These are phyloP conservation scores for Leptopilina syphax DNA, from an alignment of 2,888 invertebrate genomes.

Conservation along the genomic window DNA sequence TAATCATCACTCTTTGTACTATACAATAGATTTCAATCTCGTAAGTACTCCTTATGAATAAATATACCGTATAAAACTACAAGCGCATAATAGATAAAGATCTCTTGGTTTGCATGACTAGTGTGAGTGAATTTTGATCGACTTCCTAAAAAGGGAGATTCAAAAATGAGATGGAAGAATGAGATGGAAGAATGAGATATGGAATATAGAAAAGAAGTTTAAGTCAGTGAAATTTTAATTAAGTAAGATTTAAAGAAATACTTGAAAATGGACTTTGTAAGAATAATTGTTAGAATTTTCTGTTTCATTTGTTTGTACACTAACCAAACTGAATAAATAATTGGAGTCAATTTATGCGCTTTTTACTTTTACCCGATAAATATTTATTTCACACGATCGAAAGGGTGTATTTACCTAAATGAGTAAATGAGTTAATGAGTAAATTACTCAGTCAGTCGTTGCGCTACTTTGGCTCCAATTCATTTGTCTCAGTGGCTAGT, in stretches of 20 bases:
- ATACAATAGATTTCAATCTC: conserved; percentile 72
- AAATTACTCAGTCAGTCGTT: too few relatives aligned
- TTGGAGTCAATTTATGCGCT: too few relatives aligned
- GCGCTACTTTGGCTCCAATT: too few relatives aligned
- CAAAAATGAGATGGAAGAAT: conserved; percentile 22
- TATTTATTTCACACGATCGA: too few relatives aligned
- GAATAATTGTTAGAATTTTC: conserved; percentile 19
- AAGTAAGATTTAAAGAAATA: background rate
- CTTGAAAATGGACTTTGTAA: conserved; percentile 11
- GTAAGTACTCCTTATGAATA: conserved; percentile 67
- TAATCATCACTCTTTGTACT: conserved; percentile 74
- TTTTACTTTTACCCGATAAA: too few relatives aligned
- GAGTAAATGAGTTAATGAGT: too few relatives aligned
- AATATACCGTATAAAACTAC: conserved; percentile 63
- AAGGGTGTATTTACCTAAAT: too few relatives aligned
- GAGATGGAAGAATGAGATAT: conserved; percentile 27
- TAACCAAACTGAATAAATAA: background rate
- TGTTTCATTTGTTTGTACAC: background rate
- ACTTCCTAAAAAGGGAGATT: conserved; percentile 40
- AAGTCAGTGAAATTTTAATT: conserved; percentile 10
- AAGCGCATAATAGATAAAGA: conserved; percentile 73
- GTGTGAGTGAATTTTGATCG: conserved; percentile 40
- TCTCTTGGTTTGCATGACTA: conserved; percentile 69
- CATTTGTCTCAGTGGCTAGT: background rate
- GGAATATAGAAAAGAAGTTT: conserved; percentile 25